Percentiles rank a stretch among this genome's conserved stretches.
phyloP scores from a whole-genome alignment of 2,113 vertebrate genomes.

The Brachirus orientalis region DNA sequence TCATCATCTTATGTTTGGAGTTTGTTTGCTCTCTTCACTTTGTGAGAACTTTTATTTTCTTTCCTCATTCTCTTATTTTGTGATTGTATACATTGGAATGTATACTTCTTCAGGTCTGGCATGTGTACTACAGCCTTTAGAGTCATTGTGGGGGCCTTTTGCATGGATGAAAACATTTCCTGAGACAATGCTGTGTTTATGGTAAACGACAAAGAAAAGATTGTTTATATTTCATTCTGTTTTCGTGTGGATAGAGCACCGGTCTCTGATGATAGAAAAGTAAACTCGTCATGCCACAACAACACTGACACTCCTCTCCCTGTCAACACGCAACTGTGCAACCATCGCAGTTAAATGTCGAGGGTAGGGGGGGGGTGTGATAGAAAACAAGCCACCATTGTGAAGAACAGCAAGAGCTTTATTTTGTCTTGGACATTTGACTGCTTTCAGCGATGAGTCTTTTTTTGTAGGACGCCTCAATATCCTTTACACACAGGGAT shows the following conservation, averaged over 20 bases:
- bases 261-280: slow-evolving; percentile 11
- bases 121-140: too few relatives aligned
- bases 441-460: slow-evolving; percentile 3
- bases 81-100: too few relatives aligned
- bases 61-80: too few relatives aligned
- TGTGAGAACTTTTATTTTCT: too few relatives aligned
- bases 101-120: too few relatives aligned
- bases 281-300: neutral
- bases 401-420: slow-evolving; percentile 59
- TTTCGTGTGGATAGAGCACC: neutral
- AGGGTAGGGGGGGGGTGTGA: neutral
- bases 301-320: neutral
- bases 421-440: slow-evolving; percentile 33
- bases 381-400: slow-evolving; percentile 64
- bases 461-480: slow-evolving; percentile 1
- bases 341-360: slow-evolving; percentile 16
- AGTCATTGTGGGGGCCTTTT: too few relatives aligned
- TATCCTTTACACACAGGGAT: slow-evolving; percentile 6
- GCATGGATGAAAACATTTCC: too few relatives aligned
- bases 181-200: neutral
- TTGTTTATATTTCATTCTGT: neutral
- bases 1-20: too few relatives aligned
- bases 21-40: too few relatives aligned
- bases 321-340: slow-evolving; percentile 5
- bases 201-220: neutral